Conservation (phyloP, 2,888 invertebrate genomes). For the Gonocerus acuteangulatus region DNA sequence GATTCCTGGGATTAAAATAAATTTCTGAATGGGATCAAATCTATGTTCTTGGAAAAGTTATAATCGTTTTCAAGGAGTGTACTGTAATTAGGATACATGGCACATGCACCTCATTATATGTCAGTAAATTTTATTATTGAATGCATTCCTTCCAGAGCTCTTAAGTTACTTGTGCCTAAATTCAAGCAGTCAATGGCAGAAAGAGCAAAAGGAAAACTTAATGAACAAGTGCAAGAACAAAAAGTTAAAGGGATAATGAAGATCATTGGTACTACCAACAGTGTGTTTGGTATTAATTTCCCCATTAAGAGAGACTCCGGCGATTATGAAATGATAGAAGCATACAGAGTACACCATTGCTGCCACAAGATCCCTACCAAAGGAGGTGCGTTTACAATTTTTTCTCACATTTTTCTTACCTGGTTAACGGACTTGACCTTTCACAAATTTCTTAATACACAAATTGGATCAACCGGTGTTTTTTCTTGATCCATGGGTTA, state of each 20-base stretch:
- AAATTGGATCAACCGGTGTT: too few species aligned
- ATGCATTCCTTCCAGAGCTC: constrained; percentile 47
- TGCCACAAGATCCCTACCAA: constrained; percentile 61
- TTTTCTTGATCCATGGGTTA: too few species aligned
- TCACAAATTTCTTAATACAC: too few species aligned
- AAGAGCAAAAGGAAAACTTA: constrained; percentile 40
- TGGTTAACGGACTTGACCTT: too few species aligned
- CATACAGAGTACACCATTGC: constrained; percentile 66
- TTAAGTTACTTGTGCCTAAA: constrained; percentile 38
- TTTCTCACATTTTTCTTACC: neutral
- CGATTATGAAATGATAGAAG: constrained; percentile 60
- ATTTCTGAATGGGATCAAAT: too few species aligned
- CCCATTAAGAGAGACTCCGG: constrained; percentile 64
- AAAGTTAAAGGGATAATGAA: constrained; percentile 38
- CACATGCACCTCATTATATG: too few species aligned
- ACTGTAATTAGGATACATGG: too few species aligned
- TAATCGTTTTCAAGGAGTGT: too few species aligned
- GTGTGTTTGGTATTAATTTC: constrained; percentile 58
- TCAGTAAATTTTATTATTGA: too few species aligned
- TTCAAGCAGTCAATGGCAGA: constrained; percentile 2
- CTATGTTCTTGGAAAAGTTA: too few species aligned
- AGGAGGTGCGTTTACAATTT: constrained; percentile 46
- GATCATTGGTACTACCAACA: constrained; percentile 60
- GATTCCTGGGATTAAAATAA: too few species aligned
- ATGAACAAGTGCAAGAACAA: constrained; percentile 52